Base-by-base conservation (phyloP, 2,113 vertebrate species). In the Eidolon helvum region DNA sequence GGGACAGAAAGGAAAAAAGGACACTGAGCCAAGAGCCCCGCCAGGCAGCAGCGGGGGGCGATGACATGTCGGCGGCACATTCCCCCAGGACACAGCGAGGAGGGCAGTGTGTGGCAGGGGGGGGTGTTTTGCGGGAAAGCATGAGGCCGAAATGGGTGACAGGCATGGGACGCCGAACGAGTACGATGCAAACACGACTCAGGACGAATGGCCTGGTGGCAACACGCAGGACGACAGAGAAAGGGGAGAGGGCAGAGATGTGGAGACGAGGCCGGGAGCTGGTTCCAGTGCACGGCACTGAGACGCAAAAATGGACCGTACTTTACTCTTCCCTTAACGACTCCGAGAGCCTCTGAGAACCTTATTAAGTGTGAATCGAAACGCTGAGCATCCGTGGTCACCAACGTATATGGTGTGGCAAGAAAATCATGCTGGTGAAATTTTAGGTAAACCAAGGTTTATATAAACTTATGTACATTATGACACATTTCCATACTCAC, bases 61-160 rank as follows among this genome's bases (percentile, higher is more conserved):
- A 15, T 7, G 45, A 10, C 8, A 7, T 2, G 30, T 26, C 69
- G 26, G 1, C 1, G 24, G 80, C 21, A 9, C n/a, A 14, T 35
- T 9, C 33, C 10, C 28, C 0, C 40, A 68, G 2, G 22, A 26
- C 43, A 40, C 0, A 22, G 38, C 0, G 38, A 38, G 22, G 22
- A 35, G 40, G 15, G n/a, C 68, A 22, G 61, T 10, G 15, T 68
- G 7, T 0, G 26, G 69, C 45, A 45, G 33, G 35, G 11, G 57
- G 30, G 24, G 18, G 7, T 80, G n/a, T 57, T 53, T 9, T 0
- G 18, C 15, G 35, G 33, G 8, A 40, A 35, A 66, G 65, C 53
- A 87, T 14, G 40, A 68, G 22, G 61, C 18, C 2, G 30, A 72
- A 30, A 57, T 50, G 18, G 61, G 11, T 11, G 5, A 48, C 0